Evolutionary conservation across 2,113 vertebrate species (phyloP).

Genomic region (Saguinus imperator): DNA sequence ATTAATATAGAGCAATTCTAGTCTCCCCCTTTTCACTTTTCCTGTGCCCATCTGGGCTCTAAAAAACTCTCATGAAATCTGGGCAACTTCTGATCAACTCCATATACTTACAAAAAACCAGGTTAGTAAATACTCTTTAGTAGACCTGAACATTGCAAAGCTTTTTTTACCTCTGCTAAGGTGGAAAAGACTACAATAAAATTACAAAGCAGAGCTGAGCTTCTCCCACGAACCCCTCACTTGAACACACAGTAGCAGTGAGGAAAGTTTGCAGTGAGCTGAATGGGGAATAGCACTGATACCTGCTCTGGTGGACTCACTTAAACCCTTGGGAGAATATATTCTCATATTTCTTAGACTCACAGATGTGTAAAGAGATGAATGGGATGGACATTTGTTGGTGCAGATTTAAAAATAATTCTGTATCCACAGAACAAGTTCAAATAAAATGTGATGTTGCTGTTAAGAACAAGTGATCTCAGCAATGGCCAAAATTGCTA

Average conservation of each 20-base stretch:
- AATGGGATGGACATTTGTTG: not conserved
- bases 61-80: not conserved
- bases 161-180: not conserved
- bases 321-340: not conserved
- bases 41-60: not conserved
- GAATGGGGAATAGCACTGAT: not conserved
- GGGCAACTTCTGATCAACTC: not conserved
- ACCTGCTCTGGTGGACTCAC: not conserved
- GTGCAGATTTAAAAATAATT: not conserved
- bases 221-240: not conserved
- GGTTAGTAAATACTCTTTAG: not conserved
- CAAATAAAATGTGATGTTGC: not conserved
- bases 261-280: not conserved
- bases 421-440: not conserved
- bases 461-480: not conserved
- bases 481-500: not conserved
- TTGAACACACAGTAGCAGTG: not conserved
- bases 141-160: not conserved
- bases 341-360: not conserved
- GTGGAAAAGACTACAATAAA: not conserved
- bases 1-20: slow-evolving; percentile 64
- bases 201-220: not conserved
- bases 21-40: not conserved
- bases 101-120: not conserved
- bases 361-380: not conserved